Percentiles rank a stretch among this genome's conserved stretches.
Conservation (phyloP, 2,797 vertebrate species). For the Pipistrellus pygmaeus region DNA sequence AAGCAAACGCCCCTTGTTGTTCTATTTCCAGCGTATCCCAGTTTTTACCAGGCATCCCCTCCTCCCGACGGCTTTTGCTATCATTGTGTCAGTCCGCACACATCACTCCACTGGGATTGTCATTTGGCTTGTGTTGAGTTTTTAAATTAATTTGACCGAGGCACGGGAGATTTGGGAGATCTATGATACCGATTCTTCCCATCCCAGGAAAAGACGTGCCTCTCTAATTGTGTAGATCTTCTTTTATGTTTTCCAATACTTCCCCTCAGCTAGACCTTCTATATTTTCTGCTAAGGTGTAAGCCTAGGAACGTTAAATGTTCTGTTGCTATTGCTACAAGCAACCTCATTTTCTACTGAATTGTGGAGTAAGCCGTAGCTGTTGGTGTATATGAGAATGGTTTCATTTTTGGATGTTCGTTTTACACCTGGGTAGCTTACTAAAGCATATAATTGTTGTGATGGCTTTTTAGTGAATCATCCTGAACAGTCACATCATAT, state of each 20-base stretch:
- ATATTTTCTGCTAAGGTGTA: constrained; percentile 8
- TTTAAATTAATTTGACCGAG: constrained; percentile 27
- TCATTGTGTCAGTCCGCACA: constrained; percentile 28
- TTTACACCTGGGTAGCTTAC: not conserved
- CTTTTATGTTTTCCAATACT: not conserved
- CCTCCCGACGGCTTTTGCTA: not conserved
- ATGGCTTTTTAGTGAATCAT: constrained; percentile 34
- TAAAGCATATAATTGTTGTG: not conserved
- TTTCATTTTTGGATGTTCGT: constrained; percentile 8
- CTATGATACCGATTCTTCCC: not conserved
- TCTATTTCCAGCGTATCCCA: not conserved
- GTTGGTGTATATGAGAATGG: not conserved
- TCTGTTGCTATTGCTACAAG: constrained; percentile 7
- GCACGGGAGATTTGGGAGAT: not conserved
- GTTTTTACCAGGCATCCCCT: constrained; percentile 15
- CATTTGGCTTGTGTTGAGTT: constrained; percentile 34
- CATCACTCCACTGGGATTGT: not conserved
- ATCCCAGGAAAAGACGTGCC: not conserved
- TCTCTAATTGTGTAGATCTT: not conserved
- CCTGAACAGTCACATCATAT: not conserved
- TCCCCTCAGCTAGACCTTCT: not conserved
- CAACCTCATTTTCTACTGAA: not conserved
- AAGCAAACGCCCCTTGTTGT: constrained; percentile 21
- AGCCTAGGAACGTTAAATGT: not conserved
- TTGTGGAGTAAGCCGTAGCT: not conserved